Conservation (phyloP, 2,888 invertebrate genomes). For the Andricus curvator region DNA sequence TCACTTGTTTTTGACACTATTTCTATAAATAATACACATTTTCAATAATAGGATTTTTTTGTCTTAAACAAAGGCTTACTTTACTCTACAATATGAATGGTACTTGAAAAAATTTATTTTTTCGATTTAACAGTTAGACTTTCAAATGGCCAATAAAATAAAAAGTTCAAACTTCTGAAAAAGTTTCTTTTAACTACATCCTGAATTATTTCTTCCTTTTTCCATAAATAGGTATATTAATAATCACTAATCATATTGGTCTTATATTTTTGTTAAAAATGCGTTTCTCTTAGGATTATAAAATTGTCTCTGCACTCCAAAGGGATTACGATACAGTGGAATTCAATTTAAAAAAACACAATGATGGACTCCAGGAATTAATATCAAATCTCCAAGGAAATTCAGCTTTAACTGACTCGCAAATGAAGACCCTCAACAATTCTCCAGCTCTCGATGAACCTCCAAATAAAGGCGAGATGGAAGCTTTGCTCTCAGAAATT, state of each 20-base stretch:
- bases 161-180: too few species aligned
- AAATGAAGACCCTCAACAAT: not conserved
- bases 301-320: not conserved
- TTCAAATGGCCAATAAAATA: too few species aligned
- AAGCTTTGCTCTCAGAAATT: conserved; percentile 10
- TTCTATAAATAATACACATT: too few species aligned
- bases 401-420: not conserved
- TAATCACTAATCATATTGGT: too few species aligned
- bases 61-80: too few species aligned
- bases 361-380: not conserved
- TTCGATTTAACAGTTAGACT: too few species aligned
- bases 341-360: not conserved
- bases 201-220: too few species aligned
- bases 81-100: too few species aligned
- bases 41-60: too few species aligned
- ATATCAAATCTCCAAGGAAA: not conserved
- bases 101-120: too few species aligned
- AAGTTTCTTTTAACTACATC: too few species aligned
- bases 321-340: not conserved
- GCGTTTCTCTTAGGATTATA: not conserved
- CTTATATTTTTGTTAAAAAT: not conserved
- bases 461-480: not conserved
- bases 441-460: not conserved
- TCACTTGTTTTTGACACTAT: too few species aligned
- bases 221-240: not conserved